phyloP scores from a whole-genome alignment of 2,797 vertebrate genomes.

The Sorex maritimensis region DNA sequence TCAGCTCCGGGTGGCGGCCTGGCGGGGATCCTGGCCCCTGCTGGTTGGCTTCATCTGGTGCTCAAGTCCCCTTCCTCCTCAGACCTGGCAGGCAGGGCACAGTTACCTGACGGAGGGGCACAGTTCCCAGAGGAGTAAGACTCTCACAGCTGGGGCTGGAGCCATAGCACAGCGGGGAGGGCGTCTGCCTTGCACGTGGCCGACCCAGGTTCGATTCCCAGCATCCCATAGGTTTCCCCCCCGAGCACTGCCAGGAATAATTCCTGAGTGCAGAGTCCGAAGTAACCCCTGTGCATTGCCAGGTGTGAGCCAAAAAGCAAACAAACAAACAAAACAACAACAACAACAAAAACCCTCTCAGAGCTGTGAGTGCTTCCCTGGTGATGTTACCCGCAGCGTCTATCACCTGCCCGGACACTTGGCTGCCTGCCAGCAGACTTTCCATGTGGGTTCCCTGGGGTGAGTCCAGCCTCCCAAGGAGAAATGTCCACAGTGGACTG shows the following conservation, averaged over 20 bases:
- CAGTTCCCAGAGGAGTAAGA: no score
- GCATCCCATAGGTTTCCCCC: no score
- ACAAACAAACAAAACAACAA: neutral
- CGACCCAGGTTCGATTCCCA: no score
- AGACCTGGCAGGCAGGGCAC: neutral
- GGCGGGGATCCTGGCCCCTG: neutral
- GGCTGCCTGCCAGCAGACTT: constrained; percentile 26
- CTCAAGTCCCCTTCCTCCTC: neutral
- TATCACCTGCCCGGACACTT: constrained; percentile 11
- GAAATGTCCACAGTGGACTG: neutral
- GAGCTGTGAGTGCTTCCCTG: constrained; percentile 17
- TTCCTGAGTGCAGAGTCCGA: no score
- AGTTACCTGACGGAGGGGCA: no score
- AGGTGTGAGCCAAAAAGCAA: no score
- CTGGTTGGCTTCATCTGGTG: neutral
- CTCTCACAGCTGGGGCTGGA: no score
- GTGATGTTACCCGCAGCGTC: neutral
- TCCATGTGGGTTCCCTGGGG: neutral
- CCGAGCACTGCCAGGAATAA: no score
- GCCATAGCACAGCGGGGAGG: no score
- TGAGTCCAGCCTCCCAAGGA: neutral
- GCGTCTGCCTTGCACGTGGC: no score
- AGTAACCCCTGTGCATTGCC: no score
- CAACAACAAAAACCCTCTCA: constrained; percentile 1
- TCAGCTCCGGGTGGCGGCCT: neutral